Evolutionary conservation across 1,140 invertebrate species (phyloP), one percentile per base, ranked within the genome.

Genomic region (Drosophila ercepeae): DNA sequence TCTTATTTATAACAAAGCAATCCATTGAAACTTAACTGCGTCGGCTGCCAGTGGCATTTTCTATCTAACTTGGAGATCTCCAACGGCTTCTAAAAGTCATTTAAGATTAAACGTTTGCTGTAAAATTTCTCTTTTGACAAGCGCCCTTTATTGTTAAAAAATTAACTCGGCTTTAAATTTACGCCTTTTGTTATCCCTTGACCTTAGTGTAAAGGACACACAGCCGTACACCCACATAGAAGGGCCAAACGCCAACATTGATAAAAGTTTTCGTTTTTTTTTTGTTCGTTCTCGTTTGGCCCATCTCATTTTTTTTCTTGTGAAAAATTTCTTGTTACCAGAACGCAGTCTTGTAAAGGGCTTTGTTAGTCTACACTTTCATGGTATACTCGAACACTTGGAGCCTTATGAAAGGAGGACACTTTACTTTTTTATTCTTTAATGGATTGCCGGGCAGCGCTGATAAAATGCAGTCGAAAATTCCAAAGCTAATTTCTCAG

Each of bases 131-230:
- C 52, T 64, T 86, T 84, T 88, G 81, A 84, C 82, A 84, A 88
- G 82, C 82, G 65, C 61, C 69, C 71, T 73, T 75, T 86, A 84
- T 77, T 84, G 81, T 84, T 88, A 84, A 84, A 88, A 84, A 88
- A 84, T 84, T 84, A 84, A 84, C 82, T 88, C 19, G 76, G 63
- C 81, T 81, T 84, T 84, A 84, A 84, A 84, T 88, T 86, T 86
- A 84, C 81, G 82, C 81, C 81, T 84, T 84, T 84, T 84, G 82
- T 84, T 84, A 84, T 81, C 72, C 82, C 58, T 84, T 84, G 79
- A 84, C 81, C 79, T 79, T 59, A 64, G 53, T 34, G 48, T 16
- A 54, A 27, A 79, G 63, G 50, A 50, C 36, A 52, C 25, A 42
- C 61, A 50, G 19, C 46, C 58, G 29, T 68, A 50, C 52, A 44